Percentiles rank a stretch among this genome's conserved stretches.
phyloP scores from a whole-genome alignment of 2,888 invertebrate species.

The Aphrophora alni region DNA sequence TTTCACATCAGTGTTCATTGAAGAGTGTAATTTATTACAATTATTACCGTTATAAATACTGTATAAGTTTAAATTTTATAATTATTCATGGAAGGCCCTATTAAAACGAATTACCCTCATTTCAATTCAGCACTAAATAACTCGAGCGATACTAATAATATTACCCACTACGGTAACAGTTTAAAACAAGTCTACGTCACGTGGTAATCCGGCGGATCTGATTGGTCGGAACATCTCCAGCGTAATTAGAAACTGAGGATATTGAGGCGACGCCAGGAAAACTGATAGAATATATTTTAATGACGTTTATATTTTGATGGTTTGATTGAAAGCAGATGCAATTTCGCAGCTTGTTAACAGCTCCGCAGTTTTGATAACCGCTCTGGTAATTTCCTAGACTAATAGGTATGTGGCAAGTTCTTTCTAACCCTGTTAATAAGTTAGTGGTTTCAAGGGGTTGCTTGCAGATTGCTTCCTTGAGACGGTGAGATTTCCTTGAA shows the following conservation, averaged over 20 bases:
- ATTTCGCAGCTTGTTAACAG: neutral
- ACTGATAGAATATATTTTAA: neutral
- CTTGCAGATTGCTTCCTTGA: neutral
- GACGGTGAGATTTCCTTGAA: neutral
- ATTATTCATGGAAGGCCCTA: too few relatives aligned
- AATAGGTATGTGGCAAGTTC: neutral
- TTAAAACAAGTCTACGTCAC: too few relatives aligned
- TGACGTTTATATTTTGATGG: neutral
- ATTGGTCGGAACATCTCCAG: neutral
- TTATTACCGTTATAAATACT: too few relatives aligned
- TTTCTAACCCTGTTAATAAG: neutral
- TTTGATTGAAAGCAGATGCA: neutral
- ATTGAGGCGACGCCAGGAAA: neutral
- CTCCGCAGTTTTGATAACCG: neutral
- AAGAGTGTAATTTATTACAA: too few relatives aligned
- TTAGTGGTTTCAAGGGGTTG: neutral
- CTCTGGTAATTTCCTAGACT: neutral
- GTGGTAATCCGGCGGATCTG: too few relatives aligned
- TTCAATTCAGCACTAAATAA: too few relatives aligned
- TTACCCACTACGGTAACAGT: too few relatives aligned
- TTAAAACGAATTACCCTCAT: too few relatives aligned
- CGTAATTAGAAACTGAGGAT: neutral
- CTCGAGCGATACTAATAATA: too few relatives aligned
- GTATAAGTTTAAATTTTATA: too few relatives aligned
- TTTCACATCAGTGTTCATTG: too few relatives aligned